Base-by-base conservation (phyloP, 2,797 vertebrate genomes). In the Prunella strophiata region DNA sequence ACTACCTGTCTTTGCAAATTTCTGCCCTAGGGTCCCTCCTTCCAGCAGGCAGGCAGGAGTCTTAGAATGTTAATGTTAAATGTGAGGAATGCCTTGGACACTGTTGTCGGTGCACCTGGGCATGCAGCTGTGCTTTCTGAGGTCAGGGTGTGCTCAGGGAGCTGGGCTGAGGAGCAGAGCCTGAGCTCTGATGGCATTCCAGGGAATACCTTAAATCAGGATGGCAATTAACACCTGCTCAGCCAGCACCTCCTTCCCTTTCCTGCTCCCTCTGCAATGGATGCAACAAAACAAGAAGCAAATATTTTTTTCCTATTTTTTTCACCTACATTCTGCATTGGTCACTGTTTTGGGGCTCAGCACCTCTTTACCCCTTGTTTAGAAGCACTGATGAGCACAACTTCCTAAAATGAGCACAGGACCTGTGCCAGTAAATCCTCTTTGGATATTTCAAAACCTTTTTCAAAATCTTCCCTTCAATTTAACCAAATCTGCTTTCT, bases 41-140 rank as follows among this genome's bases (percentile, higher is more conserved):
- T 87, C 34, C 65, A 88, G 78, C 62, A 91, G 72, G 71, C 55
- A 86, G 74, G 80, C 55, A 82, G 59, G 66, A 89, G n/a, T 51
- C n/a, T 40, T 19, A 14, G 5, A 42, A 47, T 57, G 38, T 81
- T 17, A 30, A 47, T 54, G 45, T 29, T 61, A 18, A 55, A 8
- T 22, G 8, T 48, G 10, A 43, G 59, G 40, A 21, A 5, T 32
- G 34, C n/a, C 34, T 55, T 7, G 52, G 45, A 38, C 42, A 6
- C 23, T 72, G 57, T 1, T 47, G 20, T 3, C 67, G 1, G 1
- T 51, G 47, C 36, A 20, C 11, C 67, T 42, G 27, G 19, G 57
- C 12, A 2, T 14, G 61, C 42, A 38, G 0, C 1, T 54, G 9
- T 30, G 50, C 34, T 66, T 25, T 21, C 55, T 21, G 59, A 57